These are phyloP conservation scores for Ephydatia muelleri DNA, from an alignment of 37 sponge, comb jelly and placozoan genomes.

Conservation along the genomic window DNA sequence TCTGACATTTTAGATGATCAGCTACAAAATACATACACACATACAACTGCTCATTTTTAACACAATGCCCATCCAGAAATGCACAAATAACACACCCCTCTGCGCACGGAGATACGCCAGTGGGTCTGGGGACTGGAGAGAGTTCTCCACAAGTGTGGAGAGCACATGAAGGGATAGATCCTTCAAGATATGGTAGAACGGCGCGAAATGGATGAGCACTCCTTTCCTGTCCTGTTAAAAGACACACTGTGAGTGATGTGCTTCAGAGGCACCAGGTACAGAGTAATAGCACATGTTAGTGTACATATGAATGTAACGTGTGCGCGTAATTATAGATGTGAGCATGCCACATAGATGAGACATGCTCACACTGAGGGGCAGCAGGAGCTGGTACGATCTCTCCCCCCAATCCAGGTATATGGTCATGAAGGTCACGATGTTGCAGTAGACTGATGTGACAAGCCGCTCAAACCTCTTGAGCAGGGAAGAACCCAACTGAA, in stretches of 20 bases:
- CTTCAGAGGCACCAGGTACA: not conserved
- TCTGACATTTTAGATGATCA: too few species aligned
- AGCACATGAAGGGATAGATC: constrained; percentile 23
- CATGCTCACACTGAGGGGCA: too few species aligned
- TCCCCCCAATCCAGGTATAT: not conserved
- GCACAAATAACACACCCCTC: not conserved
- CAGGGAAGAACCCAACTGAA: constrained; percentile 24
- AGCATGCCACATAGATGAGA: not conserved
- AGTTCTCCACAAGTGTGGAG: not conserved
- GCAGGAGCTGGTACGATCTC: too few species aligned
- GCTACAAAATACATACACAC: constrained; percentile 3
- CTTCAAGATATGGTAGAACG: constrained; percentile 20
- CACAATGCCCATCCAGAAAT: not conserved
- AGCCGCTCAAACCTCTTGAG: constrained; percentile 37
- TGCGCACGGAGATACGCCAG: constrained; percentile 8
- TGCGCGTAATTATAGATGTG: not conserved
- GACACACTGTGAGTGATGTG: not conserved
- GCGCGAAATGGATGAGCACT: constrained; percentile 5
- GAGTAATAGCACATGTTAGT: not conserved
- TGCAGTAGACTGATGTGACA: constrained; percentile 20
- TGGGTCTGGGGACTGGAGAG: constrained; percentile 12
- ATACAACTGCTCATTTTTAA: not conserved
- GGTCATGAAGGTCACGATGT: constrained; percentile 20
- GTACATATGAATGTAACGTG: not conserved
- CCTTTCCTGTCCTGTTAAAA: not conserved